Base-by-base conservation (phyloP, 2,797 vertebrate species). In the Brachyalestes nurse region DNA sequence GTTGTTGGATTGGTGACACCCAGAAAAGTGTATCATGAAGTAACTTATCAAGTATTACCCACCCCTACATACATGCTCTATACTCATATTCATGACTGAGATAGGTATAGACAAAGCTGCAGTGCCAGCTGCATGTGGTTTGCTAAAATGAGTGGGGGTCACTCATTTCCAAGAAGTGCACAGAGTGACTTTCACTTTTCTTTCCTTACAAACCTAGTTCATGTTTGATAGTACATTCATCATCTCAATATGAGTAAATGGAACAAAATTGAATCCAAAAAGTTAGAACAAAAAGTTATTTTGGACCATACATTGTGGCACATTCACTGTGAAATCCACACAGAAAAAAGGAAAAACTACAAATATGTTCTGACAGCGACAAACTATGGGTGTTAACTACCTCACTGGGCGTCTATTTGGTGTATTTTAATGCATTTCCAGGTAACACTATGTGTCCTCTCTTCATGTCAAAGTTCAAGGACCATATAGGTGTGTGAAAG, bases 401-500 rank as follows among this genome's bases (percentile, higher is more conserved):
- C n/a, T n/a, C n/a, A n/a, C 42, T 45, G 42, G 42, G 42, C 6
- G 6, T 45, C 42, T 6, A 6, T 45, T 45, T 45, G 6, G 10
- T 45, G 42, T 45, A 53, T 16, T 17, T 57, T 19, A 19, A 2
- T 79, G 85, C 17, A 23, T 10, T 64, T 47, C 40, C 58, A 72
- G 82, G 69, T 70, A 77, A 17, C 25, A 55, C 2, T 55, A 75
- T 57, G 69, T 42, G 67, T 82, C 16, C 19, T 16, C 0, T 55
- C 53, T 19, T 19, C 13, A 3, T 21, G 8, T 5, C 19, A 19
- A n/a, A 21, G 3, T 23, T 79, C 60, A 19, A 34, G 40, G 19
- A 13, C 28, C 13, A 49, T 49, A 9, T 49, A 49, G 10, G 47
- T 49, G 42, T 47, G 62, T 83, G 76, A 64, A 76, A 82, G 72